Evolutionary conservation across 2,113 vertebrate species (phyloP).

Genomic region (Noturus placidus): DNA sequence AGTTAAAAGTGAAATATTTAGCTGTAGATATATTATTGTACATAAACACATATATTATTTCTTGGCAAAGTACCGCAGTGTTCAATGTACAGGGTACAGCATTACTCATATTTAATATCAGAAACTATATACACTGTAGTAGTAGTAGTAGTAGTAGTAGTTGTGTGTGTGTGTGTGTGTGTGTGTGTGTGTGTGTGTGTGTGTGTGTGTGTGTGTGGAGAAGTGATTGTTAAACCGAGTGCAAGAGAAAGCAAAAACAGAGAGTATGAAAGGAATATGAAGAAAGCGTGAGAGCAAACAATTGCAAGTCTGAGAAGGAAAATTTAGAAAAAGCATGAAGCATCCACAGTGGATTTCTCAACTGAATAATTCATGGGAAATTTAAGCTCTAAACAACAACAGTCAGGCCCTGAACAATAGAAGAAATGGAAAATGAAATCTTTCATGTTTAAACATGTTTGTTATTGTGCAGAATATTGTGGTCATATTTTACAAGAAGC

Average conservation of each 20-base stretch:
- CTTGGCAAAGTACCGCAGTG: background rate
- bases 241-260: background rate
- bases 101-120: background rate
- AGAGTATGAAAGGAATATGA: background rate
- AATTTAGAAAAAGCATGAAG: background rate
- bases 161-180: background rate
- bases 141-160: too few relatives aligned
- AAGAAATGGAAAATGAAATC: background rate
- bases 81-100: background rate
- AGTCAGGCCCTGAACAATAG: background rate
- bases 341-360: background rate
- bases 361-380: conserved; percentile 5
- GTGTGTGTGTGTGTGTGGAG: background rate
- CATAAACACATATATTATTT: background rate
- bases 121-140: background rate
- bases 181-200: background rate
- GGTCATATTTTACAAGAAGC: background rate
- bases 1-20: background rate
- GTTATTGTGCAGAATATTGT: background rate
- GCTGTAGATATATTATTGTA: background rate
- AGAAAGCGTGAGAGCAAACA: background rate
- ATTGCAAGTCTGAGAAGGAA: background rate
- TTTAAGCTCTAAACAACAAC: conserved; percentile 23
- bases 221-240: background rate
- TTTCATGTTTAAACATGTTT: background rate